Base-by-base conservation (phyloP, 2,113 vertebrate species). In the Chaetodon auriga region DNA sequence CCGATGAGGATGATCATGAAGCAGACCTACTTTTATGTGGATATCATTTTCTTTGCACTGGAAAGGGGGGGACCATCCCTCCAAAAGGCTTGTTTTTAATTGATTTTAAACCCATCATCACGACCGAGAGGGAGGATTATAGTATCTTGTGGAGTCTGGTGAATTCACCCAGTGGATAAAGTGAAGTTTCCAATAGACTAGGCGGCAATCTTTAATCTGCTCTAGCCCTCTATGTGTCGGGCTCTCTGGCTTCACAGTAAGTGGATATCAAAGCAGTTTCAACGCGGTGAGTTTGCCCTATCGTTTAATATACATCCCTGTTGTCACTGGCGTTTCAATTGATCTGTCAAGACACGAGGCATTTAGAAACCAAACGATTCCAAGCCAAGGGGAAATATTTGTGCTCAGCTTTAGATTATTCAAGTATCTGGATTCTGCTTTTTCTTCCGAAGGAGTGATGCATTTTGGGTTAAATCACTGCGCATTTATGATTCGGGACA, bases 241-340 rank as follows among this genome's bases (percentile, higher is more conserved):
- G 25, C 69, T 86, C 78, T 82, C 62, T 87, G 90, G 85, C 89
- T 89, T 88, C 84, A 80, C 85, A 88, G 80, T 89, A 85, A 92
- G 86, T 92, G 93, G 89, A 93, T 80, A 88, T 63, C 86, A 76
- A 89, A 2, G 84, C 83, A 58, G 63, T 92, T 93, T 70, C 80
- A 57, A 72, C 89, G 84, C 88, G 95, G 94, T 95, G 93, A 95
- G 95, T 95, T 86, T 82, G 21, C 48, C 55, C 76, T 65, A 9
- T 78, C 53, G 55, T 64, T 75, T 80, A 25, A 55, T 71, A 58
- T 35, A 15, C 65, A 82, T 58, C 63, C 38, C 43, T 54, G 25
- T 19, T 82, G 43, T 75, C 75, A 61, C 30, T 72, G 23, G 61
- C n/a, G 38, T 75, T 81, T 81, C 41, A 46, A 61, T 55, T 54